Percentiles rank a stretch among this genome's conserved stretches.
These are phyloP conservation scores for Myopa testacea DNA, from an alignment of 2,888 invertebrate species.

Conservation along the genomic window DNA sequence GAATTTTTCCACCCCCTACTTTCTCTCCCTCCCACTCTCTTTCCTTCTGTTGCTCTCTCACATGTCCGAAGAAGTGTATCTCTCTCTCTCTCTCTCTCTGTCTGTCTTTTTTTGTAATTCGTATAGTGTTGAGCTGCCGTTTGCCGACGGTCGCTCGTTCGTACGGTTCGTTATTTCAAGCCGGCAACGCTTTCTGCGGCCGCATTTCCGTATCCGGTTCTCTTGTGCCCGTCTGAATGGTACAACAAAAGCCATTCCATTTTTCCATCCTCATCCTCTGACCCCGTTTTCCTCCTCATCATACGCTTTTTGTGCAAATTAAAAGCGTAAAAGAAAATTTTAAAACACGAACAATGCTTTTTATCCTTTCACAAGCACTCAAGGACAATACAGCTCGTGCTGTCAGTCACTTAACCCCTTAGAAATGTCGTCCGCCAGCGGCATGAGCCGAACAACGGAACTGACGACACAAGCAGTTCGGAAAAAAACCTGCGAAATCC, in stretches of 20 bases:
- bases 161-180: constrained; percentile 31
- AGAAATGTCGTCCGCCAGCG: constrained; percentile 9
- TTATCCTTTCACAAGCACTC: constrained; percentile 36
- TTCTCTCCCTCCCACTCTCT: neutral
- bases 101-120: neutral
- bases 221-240: constrained; percentile 23
- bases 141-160: constrained; percentile 24
- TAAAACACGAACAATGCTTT: constrained; percentile 37
- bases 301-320: constrained; percentile 34
- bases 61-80: neutral
- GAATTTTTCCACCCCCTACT: neutral
- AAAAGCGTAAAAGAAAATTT: constrained; percentile 40
- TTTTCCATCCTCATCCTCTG: neutral
- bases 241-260: neutral
- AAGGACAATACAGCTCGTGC: constrained; percentile 24
- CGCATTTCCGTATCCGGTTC: constrained; percentile 43
- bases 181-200: constrained; percentile 28
- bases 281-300: neutral
- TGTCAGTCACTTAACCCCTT: constrained; percentile 40
- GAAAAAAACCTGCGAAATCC: constrained; percentile 29
- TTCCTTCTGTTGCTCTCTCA: too few relatives aligned
- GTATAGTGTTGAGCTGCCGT: constrained; percentile 34
- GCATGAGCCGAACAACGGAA: constrained; percentile 14
- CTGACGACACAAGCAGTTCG: neutral
- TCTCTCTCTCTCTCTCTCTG: neutral